Evolutionary conservation across 2,113 vertebrate species (phyloP), one percentile per base, ranked within the genome.

Genomic region (Chamaea fasciata): DNA sequence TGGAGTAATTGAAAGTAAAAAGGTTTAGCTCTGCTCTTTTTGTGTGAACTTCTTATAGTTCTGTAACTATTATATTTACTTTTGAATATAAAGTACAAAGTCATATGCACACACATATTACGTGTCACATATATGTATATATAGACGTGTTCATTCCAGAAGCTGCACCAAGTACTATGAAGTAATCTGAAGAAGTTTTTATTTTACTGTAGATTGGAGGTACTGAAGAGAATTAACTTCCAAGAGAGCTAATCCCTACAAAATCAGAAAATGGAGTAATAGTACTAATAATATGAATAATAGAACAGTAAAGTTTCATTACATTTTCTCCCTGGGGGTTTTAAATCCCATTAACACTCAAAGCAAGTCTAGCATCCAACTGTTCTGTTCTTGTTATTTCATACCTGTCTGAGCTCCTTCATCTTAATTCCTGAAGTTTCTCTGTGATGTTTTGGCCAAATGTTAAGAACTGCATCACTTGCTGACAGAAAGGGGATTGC

Each of bases 101-200:
- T n/a, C 31, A 6, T 11, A 23, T 28, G 2, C 2, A 2, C 8
- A 52, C 37, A 63, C 4, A 37, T 21, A 47, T 2, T 42, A 17
- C 2, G 2, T n/a, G 6, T 31, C 31, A 31, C 7, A 8, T 6
- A 11, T 19, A 18, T 28, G 22, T 33, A 11, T 27, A 30, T 8
- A 9, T 5, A 35, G 15, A 44, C 3, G 26, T 15, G 2, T 47
- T 75, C 68, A 55, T 41, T 92, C n/a, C 41, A 33, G 15, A 49
- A 23, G 23, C 41, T 60, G 30, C 15, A 60, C 17, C 22, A 73
- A n/a, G 7, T 41, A 26, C 42, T 67, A 6, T 37, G 50, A 86
- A 80, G 21, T 42, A 44, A 76, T 53, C 18, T 53, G 17, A 10
- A 6, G 17, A 60, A 57, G 11, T 52, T 92, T 95, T 92, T 55